phyloP scores from a whole-genome alignment of 1,140 invertebrate genomes.

The Calycopis cecrops region DNA sequence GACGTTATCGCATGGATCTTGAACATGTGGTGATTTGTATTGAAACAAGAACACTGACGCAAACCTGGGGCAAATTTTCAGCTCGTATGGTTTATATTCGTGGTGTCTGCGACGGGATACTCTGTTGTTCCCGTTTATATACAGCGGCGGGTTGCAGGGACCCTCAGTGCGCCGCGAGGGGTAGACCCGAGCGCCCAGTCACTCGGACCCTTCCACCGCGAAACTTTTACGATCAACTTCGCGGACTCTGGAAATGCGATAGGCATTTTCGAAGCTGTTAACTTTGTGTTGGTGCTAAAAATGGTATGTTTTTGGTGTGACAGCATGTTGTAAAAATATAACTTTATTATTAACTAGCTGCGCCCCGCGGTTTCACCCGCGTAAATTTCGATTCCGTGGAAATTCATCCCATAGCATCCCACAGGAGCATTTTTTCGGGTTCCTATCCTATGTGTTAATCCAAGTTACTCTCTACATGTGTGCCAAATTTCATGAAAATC shows the following conservation, averaged over 20 bases:
- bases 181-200: conserved; percentile 25
- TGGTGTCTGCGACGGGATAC: conserved; percentile 25
- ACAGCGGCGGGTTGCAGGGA: conserved; percentile 31
- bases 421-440: too few species aligned
- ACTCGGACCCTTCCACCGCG: conserved; percentile 15
- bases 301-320: conserved; percentile 2
- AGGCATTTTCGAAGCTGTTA: conserved; percentile 2
- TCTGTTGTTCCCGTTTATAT: conserved; percentile 51
- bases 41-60: too few species aligned
- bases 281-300: not conserved
- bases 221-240: conserved; percentile 42
- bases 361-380: too few species aligned
- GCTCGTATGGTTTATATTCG: not conserved
- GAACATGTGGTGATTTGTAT: too few species aligned
- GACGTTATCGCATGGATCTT: too few species aligned
- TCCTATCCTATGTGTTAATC: too few species aligned
- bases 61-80: too few species aligned
- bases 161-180: conserved; percentile 50
- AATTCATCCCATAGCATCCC: too few species aligned
- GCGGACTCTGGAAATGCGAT: conserved; percentile 9
- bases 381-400: too few species aligned
- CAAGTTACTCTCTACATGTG: too few species aligned
- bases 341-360: too few species aligned
- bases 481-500: too few species aligned
- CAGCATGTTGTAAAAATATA: not conserved